Base-by-base conservation (phyloP, 1,140 invertebrate species). In the Drosophila rufa region DNA sequence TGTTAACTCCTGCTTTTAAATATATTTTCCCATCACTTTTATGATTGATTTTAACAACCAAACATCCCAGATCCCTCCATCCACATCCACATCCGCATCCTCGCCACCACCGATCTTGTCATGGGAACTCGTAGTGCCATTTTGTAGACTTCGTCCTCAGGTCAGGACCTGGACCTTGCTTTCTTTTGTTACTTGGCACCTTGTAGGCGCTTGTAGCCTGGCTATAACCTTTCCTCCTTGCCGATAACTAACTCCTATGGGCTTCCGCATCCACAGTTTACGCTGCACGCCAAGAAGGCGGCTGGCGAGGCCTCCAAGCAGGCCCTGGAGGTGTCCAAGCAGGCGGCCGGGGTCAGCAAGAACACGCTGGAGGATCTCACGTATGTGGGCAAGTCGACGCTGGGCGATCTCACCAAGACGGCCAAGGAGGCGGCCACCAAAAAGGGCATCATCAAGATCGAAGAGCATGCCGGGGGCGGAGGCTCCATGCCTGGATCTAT, bases 371-470 rank as follows among this genome's bases (percentile, higher is more conserved):
- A 98, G 80, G 97, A 98, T 93, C 93, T 98, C 12, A 97, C 97
- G 0, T 97, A 97, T 89, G 97, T 97, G 5, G 95, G 97, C 2
- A 97, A 97, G 91, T 97, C 96, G 30, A 97, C 97, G 3, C 93
- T 98, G 42, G 97, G 96, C 11, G 97, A 98, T 92, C 93, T 98
- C n/a, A 98, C 97, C 0, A 98, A 98, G 92, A 97, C 96, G 87
- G 97, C 97, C 4, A 97, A 97, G 85, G 97, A 98, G 94, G 97
- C 94, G 14, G 97, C 96, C 14, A 94, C 96, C 2, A 98, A 97
- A 84, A 98, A 98, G 92, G 97, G 97, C 55, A 94, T 98, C 42
- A 93, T 97, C 14, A 97, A 97, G 94, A 75, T 81, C 25, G 86
- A 92, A 22, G 80, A 89, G 27, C 71, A 87, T 40, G 60, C 64